phyloP scores from a whole-genome alignment of 2,888 invertebrate species.

The Eucera pruinosa region DNA sequence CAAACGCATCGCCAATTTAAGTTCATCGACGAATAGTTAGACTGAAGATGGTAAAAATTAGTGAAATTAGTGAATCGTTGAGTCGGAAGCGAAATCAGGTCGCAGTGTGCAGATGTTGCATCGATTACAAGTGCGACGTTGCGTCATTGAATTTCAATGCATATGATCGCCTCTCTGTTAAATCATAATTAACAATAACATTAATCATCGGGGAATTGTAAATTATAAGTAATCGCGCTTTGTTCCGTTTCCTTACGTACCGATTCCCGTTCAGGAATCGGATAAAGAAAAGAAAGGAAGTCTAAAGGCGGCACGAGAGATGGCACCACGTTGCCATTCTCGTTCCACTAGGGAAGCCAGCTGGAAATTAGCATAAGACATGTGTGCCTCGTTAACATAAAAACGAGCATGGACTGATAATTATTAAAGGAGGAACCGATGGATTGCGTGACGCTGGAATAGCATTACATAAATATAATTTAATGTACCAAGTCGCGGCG shows the following conservation, averaged over 20 bases:
- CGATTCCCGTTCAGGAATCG: background rate
- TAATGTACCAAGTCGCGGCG: background rate
- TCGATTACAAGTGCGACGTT: too few species aligned
- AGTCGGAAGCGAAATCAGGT: background rate
- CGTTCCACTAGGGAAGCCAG: background rate
- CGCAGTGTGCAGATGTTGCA: too few species aligned
- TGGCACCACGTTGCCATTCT: conserved; percentile 57
- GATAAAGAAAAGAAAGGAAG: conserved; percentile 2
- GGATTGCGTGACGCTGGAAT: conserved; percentile 20
- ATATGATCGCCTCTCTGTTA: too few species aligned
- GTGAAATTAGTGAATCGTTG: conserved; percentile 8
- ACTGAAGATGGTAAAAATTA: background rate
- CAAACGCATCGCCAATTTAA: background rate
- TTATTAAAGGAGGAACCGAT: conserved; percentile 24
- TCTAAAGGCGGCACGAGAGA: conserved; percentile 42
- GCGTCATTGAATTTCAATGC: background rate
- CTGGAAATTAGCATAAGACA: conserved; percentile 44
- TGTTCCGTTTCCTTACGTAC: conserved; percentile 12
- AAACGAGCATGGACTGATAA: conserved; percentile 40
- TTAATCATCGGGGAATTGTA: background rate
- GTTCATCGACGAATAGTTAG: background rate
- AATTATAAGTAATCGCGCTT: background rate
- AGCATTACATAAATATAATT: conserved; percentile 33
- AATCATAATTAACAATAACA: background rate
- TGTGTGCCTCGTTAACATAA: conserved; percentile 31